Base-by-base conservation (phyloP, 2,113 vertebrate genomes). In the Anser brachyrhynchus region DNA sequence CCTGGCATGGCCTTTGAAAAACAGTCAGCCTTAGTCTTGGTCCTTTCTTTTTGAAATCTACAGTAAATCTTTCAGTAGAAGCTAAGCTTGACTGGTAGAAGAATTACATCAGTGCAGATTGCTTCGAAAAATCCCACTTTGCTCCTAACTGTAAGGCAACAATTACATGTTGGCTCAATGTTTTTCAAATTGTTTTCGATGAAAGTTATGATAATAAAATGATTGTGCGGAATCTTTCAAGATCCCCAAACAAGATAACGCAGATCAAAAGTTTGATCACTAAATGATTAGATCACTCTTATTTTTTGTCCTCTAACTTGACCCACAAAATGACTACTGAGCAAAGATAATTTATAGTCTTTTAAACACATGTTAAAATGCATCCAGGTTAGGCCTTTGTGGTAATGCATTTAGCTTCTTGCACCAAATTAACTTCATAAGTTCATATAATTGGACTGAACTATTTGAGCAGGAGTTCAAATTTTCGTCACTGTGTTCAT, bases 371-470 rank as follows among this genome's bases (percentile, higher is more conserved):
- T 35, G 7, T 78, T n/a, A 46, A 90, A 89, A 76, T 20, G 16
- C 43, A 91, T 70, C 57, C 33, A 74, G 41, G 58, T 58, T 77
- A 94, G 37, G 81, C 19, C 7, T 58, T 62, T 81, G 7, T 41
- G 22, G 52, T 73, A 94, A 90, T 64, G 11, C 28, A 52, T 80
- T 91, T 89, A 85, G 8, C 28, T 91, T 87, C 65, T 89, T 94
- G 67, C 46, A 90, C 43, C 16, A 70, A 94, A 91, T 94, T 80
- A 89, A 61, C 55, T 74, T 91, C 39, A 93, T 75, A 90, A 11
- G 74, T 65, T 95, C 46, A 57, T 43, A 46, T 52, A 90, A 72
- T 43, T 87, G 52, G 29, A 35, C 22, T 75, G 1, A 1, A 78
- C n/a, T 82, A 21, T 76, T 59, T 75, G 33, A 90, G 65, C 3